These are phyloP conservation scores for Zaprionus davidi DNA, from an alignment of 1,140 invertebrate species.

Conservation along the genomic window DNA sequence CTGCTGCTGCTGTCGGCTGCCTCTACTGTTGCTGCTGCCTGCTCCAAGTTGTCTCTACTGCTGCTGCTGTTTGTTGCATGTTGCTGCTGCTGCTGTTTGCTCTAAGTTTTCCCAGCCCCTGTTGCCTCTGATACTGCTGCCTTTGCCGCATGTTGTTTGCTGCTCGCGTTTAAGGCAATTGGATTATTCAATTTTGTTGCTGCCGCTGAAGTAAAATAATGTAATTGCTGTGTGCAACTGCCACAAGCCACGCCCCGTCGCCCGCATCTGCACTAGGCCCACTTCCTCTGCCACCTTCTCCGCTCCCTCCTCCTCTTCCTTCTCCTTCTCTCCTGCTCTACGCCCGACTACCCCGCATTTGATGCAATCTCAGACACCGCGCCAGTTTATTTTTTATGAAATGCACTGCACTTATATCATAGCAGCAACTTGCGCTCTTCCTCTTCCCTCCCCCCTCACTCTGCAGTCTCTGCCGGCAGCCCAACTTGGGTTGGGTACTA, in stretches of 20 bases:
- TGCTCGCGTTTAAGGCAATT: conserved; percentile 28
- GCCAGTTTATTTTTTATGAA: conserved; percentile 42
- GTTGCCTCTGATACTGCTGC: neutral
- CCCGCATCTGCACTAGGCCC: neutral
- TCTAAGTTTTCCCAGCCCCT: too few relatives aligned
- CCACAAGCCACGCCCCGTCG: neutral
- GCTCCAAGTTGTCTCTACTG: neutral
- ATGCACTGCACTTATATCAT: conserved; percentile 46
- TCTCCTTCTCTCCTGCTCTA: neutral
- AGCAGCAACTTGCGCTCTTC: conserved; percentile 7
- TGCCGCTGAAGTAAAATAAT: conserved; percentile 51
- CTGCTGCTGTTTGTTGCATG: neutral
- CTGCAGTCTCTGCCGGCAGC: neutral
- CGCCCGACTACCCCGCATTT: conserved; percentile 26
- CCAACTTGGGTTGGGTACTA: conserved; percentile 5
- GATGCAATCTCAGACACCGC: conserved; percentile 50
- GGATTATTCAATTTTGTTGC: conserved; percentile 63
- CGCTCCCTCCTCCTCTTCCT: neutral
- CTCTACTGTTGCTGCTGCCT: neutral
- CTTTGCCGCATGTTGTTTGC: neutral
- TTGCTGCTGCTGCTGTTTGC: conserved; percentile 6
- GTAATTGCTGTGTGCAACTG: conserved; percentile 63
- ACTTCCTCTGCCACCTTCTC: neutral
- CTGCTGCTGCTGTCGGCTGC: neutral
- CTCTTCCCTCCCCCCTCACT: neutral